Evolutionary conservation across 2,888 invertebrate genomes (phyloP), one percentile per base, ranked within the genome.

Genomic region (Saturnia japonica): DNA sequence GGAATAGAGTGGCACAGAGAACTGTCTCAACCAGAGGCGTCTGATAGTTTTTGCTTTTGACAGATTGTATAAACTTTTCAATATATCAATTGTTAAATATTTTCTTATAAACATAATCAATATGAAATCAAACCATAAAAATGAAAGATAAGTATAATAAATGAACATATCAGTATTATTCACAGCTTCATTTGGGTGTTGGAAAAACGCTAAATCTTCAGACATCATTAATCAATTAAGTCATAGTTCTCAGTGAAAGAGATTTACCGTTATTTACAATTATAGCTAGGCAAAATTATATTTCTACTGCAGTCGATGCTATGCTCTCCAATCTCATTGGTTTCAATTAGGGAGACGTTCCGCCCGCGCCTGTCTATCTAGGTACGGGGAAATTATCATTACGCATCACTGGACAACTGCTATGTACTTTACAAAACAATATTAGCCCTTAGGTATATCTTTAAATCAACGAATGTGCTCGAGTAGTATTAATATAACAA

Each of bases 11-110:
- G 86, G 85, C 82, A 80, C 78, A 77, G 83, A 81, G 85, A 83
- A 90, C 89, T 91, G 90, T 90, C 85, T 82, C 79, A 82, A 77
- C 83, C 80, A 80, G 84, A 85, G 80, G 82, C 86, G 84, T 82
- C 81, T 88, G 88, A 91, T 91, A 91, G 90, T 88, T 90, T 91
- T 86, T 78, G 85, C 80, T 80, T 78, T 79, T 78, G 84, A 69
- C 51, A 67, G 62, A 67, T 69, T 62, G 42, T 64, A 6, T 1
- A 64, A 22, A 40, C 19, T 60, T 60, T 25, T 25, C 14, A 60
- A 60, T 60, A 12, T 60, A 7, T 11, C 22, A 25, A 16, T 57
- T 12, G 57, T 57, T 25, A 25, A 57, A 57, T 57, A 57, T 47
- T 16, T n/a, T n/a, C n/a, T n/a, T n/a, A 16, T 6, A 16, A 47